phyloP scores from a whole-genome alignment of 1,140 invertebrate genomes.

The Drosophila kepulauana region DNA sequence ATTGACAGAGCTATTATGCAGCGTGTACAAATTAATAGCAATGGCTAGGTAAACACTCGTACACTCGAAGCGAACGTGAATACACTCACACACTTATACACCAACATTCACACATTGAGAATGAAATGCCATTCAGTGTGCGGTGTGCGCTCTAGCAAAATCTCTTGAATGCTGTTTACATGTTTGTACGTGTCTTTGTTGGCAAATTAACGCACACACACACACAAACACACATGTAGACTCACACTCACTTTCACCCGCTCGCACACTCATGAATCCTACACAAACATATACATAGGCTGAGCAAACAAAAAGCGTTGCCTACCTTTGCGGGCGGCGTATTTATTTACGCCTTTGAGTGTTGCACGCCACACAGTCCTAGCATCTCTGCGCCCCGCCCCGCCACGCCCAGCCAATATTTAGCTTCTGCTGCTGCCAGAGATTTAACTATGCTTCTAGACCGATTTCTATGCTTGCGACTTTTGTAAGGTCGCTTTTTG shows the following conservation, averaged over 20 bases:
- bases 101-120: slow-evolving; percentile 27
- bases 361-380: slow-evolving; percentile 48
- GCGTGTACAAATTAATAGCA: slow-evolving; percentile 77
- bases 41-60: slow-evolving; percentile 67
- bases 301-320: slow-evolving; percentile 68
- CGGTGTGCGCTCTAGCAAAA: slow-evolving; percentile 58
- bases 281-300: slow-evolving; percentile 73
- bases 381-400: not conserved
- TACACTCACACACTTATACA: slow-evolving; percentile 15
- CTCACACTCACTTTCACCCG: slow-evolving; percentile 24
- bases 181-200: slow-evolving; percentile 79
- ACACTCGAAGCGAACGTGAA: slow-evolving; percentile 20
- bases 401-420: not conserved
- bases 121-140: slow-evolving; percentile 63
- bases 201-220: slow-evolving; percentile 79
- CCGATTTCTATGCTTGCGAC: slow-evolving; percentile 49
- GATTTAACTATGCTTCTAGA: not conserved
- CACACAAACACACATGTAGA: slow-evolving; percentile 58
- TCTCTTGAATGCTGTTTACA: slow-evolving; percentile 78
- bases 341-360: slow-evolving; percentile 81
- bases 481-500: slow-evolving; percentile 50
- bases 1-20: slow-evolving; percentile 79
- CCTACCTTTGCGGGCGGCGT: slow-evolving; percentile 69
- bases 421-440: not conserved
- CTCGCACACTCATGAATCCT: slow-evolving; percentile 46